Evolutionary conservation across 1,140 invertebrate species (phyloP), one percentile per base, ranked within the genome.

Genomic region (Hyposmocoma kahamanoa): DNA sequence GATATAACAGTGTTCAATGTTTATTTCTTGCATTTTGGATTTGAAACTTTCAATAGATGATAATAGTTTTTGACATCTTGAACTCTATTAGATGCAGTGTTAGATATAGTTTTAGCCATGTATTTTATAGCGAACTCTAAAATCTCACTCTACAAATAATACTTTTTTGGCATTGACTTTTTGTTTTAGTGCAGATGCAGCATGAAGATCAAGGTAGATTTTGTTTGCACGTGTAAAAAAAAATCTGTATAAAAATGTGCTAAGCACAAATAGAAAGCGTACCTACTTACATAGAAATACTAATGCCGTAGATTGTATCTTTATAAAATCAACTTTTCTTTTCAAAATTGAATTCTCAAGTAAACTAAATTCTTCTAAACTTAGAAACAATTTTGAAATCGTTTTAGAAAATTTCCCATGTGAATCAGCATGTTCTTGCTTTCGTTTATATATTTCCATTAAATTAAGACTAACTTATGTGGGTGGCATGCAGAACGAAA

Each of bases 401-500:
- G n/a, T n/a, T n/a, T n/a, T 28, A 6, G 6, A 28, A 28, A 28
- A 6, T 28, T 28, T n/a, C n/a, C n/a, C n/a, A n/a, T n/a, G n/a
- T n/a, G n/a, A n/a, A n/a, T 21, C 47, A 67, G 64, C 62, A 71
- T 71, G 64, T 52, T 61, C 47, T 59, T 62, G 67, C 71, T 74
- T 72, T 56, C n/a, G 13, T 56, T 42, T 30, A 46, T 45, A 18
- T 38, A 10, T 34, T 17, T 34, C 1, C 10, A 20, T 2, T 21
- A 21, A 18, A 36, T 21, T 8, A 5, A 28, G 43, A 44, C 30
- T 52, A 34, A 53, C 34, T 34, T 45, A 3, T 34, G 38, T 42
- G 50, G 28, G 42, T 45, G 47, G 47, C 50, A 66, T 81, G 30
- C 89, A 96, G 94, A 90, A 94, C 93, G 65, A 95, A 95, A 74